Evolutionary conservation across 2,888 invertebrate genomes (phyloP).

Genomic region (Empis livida): DNA sequence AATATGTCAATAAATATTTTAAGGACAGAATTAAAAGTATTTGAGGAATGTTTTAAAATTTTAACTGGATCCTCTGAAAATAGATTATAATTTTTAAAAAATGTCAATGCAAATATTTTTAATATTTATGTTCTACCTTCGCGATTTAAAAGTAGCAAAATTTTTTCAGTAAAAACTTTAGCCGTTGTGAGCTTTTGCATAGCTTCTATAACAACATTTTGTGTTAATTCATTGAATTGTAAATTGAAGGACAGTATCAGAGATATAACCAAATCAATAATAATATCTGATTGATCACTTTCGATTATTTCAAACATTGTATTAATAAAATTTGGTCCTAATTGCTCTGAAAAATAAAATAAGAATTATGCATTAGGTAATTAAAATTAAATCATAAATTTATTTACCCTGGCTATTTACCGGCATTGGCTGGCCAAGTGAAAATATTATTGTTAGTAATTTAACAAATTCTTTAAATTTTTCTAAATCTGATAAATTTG

Average conservation of each 20-base stretch:
- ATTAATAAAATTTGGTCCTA: constrained; percentile 69
- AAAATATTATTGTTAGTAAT: constrained; percentile 77
- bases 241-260: constrained; percentile 79
- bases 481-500: constrained; percentile 62
- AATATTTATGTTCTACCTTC: constrained; percentile 50
- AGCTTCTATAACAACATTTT: constrained; percentile 59
- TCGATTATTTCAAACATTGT: constrained; percentile 76
- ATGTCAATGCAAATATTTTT: too few relatives aligned
- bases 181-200: constrained; percentile 56
- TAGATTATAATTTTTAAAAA: background rate
- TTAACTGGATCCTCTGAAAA: constrained; percentile 72
- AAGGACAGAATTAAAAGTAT: constrained; percentile 71
- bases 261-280: constrained; percentile 73
- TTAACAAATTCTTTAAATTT: constrained; percentile 72
- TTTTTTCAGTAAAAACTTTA: constrained; percentile 83
- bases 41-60: constrained; percentile 69
- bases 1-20: constrained; percentile 84
- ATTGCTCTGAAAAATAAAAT: constrained; percentile 50
- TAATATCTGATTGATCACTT: constrained; percentile 70
- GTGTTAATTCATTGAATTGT: constrained; percentile 56
- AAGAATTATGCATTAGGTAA: background rate
- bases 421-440: constrained; percentile 81
- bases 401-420: constrained; percentile 70
- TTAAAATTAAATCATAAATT: background rate
- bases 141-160: constrained; percentile 72